Conservation (phyloP, 2,888 invertebrate species). For the Sphinx pinastri region DNA sequence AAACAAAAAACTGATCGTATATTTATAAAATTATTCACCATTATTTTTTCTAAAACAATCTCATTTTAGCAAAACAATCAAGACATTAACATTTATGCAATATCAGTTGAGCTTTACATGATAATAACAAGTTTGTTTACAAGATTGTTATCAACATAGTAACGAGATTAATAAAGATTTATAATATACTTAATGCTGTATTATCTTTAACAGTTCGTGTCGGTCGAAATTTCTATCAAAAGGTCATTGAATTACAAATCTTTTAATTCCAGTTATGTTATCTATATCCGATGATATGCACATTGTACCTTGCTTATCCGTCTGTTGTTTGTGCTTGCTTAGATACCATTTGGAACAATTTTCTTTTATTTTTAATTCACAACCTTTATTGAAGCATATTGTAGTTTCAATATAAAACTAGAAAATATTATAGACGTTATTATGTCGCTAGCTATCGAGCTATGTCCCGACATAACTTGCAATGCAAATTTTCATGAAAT, state of each 20-base stretch:
- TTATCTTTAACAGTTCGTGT: neutral
- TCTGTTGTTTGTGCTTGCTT: too few species aligned
- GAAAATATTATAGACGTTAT: too few species aligned
- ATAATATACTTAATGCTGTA: slow-evolving; percentile 2
- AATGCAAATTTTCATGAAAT: too few species aligned
- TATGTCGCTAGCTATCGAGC: too few species aligned
- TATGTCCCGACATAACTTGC: too few species aligned
- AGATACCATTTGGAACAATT: too few species aligned
- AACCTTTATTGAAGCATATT: too few species aligned
- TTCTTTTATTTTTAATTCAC: too few species aligned
- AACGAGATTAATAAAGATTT: slow-evolving; percentile 17
- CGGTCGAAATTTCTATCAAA: neutral
- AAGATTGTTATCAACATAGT: neutral
- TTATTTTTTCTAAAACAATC: neutral
- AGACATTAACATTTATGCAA: neutral
- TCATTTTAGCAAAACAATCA: neutral
- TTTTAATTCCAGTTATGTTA: neutral
- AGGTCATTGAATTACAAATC: slow-evolving; percentile 9
- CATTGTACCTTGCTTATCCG: neutral
- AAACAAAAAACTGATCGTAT: too few species aligned
- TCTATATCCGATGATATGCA: neutral
- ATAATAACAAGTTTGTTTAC: slow-evolving; percentile 12
- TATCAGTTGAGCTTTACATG: neutral
- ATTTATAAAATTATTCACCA: neutral
- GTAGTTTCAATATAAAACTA: too few species aligned